Conservation (phyloP, 2,797 vertebrate genomes). For the Kryptolebias ocellatus region DNA sequence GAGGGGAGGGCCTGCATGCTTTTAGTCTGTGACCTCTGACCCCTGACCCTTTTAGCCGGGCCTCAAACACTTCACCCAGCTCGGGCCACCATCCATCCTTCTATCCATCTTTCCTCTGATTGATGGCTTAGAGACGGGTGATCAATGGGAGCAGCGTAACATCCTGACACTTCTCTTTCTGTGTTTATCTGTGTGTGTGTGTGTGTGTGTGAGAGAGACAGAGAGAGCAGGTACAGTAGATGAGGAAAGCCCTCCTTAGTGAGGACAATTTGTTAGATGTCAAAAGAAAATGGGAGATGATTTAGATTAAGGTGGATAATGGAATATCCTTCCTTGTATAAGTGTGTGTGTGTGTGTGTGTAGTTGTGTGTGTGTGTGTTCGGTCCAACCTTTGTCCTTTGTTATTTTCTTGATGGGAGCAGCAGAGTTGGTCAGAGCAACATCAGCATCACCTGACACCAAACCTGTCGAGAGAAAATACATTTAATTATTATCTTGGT, state of each 20-base stretch:
- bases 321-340: conserved; percentile 50
- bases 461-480: conserved; percentile 55
- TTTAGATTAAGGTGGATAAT: conserved; percentile 64
- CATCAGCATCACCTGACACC: conserved; percentile 81
- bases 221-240: conserved; percentile 35
- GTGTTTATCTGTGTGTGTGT: conserved; percentile 31
- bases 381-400: conserved; percentile 88
- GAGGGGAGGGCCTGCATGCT: conserved; percentile 60
- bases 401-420: conserved; percentile 88
- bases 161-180: conserved; percentile 65
- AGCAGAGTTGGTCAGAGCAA: conserved; percentile 81
- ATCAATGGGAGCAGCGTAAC: conserved; percentile 68
- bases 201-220: conserved; percentile 17
- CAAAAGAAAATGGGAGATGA: conserved; percentile 51
- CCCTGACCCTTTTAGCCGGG: conserved; percentile 73
- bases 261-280: conserved; percentile 68
- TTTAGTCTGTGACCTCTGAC: conserved; percentile 67
- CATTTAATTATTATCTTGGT: conserved; percentile 4
- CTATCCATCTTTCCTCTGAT: conserved; percentile 49
- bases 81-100: neutral
- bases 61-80: conserved; percentile 60
- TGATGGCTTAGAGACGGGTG: conserved; percentile 69
- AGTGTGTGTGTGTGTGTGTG: conserved; percentile 14
- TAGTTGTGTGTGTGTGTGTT: conserved; percentile 38
- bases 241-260: conserved; percentile 53